Conservation (phyloP, 1,140 invertebrate genomes). For the Dolichoris vasculosae region DNA sequence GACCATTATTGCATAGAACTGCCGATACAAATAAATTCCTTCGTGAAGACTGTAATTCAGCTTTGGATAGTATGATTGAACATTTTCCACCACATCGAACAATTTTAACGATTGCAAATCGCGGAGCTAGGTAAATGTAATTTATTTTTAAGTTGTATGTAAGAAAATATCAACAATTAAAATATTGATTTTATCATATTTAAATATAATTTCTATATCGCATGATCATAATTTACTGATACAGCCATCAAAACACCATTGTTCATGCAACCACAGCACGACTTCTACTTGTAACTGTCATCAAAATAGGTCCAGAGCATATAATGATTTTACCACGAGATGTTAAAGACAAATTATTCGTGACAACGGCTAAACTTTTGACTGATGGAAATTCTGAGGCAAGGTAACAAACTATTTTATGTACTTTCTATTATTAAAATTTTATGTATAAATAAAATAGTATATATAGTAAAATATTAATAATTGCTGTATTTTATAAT, state of each 20-base stretch:
- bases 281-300: slow-evolving; percentile 82
- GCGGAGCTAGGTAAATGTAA: slow-evolving; percentile 78
- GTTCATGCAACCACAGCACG: slow-evolving; percentile 87
- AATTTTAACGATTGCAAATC: slow-evolving; percentile 77
- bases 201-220: not conserved
- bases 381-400: slow-evolving; percentile 91
- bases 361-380: slow-evolving; percentile 86
- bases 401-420: slow-evolving; percentile 74
- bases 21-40: slow-evolving; percentile 96
- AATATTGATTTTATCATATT: not conserved
- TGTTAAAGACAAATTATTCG: slow-evolving; percentile 85
- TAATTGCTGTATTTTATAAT: too few species aligned
- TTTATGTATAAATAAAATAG: too few species aligned
- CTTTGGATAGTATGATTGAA: slow-evolving; percentile 87
- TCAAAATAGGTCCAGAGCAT: slow-evolving; percentile 83
- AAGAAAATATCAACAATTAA: not conserved
- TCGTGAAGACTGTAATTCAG: slow-evolving; percentile 88
- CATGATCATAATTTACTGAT: slow-evolving; percentile 60
- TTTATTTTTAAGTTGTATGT: not conserved
- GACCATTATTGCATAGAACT: slow-evolving; percentile 87
- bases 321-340: slow-evolving; percentile 85
- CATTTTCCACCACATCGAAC: slow-evolving; percentile 78
- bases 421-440: too few species aligned
- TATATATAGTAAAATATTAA: too few species aligned
- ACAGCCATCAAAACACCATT: slow-evolving; percentile 88